Evolutionary conservation across 2,797 vertebrate species (phyloP).

Genomic region (Notoglanidium macrostoma): DNA sequence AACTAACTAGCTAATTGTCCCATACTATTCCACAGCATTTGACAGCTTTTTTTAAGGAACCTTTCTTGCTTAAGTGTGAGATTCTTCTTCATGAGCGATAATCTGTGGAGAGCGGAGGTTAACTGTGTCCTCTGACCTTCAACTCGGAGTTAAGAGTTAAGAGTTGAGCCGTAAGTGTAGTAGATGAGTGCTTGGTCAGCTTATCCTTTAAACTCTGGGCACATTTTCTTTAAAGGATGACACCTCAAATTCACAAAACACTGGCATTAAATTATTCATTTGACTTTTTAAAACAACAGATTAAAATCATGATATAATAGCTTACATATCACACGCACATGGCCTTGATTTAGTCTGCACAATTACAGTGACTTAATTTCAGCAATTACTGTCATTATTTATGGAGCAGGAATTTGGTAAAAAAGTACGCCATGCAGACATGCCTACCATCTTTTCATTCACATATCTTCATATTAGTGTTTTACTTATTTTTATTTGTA

Average conservation of each 20-base stretch:
- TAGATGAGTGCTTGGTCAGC: background rate
- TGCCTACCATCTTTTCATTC: background rate
- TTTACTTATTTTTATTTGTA: background rate
- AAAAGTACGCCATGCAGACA: background rate
- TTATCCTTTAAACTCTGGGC: background rate
- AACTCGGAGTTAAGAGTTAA: background rate
- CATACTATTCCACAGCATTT: background rate
- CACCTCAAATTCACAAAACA: background rate
- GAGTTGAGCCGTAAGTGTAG: background rate
- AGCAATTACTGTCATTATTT: background rate
- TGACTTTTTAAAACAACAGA: background rate
- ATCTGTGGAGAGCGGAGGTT: background rate
- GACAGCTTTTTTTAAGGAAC: background rate
- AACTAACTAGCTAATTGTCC: background rate
- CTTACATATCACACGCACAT: background rate
- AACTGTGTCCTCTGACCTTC: background rate
- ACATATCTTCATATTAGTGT: background rate
- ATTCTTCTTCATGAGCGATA: background rate
- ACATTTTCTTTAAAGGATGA: background rate
- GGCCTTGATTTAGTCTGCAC: background rate
- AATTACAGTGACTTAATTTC: background rate
- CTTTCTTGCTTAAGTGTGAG: background rate
- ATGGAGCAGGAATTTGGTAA: background rate
- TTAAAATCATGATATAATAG: background rate
- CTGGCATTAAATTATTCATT: background rate